These are phyloP conservation scores for Cercopithecus mona DNA, from an alignment of 2,113 vertebrate genomes.

Conservation along the genomic window DNA sequence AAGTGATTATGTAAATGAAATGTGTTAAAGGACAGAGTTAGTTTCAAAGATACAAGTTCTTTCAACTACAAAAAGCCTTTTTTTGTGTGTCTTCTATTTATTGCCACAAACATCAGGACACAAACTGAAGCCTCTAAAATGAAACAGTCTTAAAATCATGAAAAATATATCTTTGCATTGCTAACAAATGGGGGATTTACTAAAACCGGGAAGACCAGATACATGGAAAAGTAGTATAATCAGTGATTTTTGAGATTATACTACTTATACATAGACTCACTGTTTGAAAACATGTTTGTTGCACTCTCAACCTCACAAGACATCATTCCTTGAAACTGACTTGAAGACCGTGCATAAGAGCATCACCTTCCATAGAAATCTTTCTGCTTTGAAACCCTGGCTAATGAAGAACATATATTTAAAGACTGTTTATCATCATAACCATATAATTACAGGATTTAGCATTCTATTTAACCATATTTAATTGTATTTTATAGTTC, in stretches of 20 bases:
- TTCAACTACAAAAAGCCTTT: background rate
- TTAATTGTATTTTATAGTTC: background rate
- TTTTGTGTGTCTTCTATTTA: background rate
- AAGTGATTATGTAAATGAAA: background rate
- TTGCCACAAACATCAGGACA: background rate
- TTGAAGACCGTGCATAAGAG: background rate
- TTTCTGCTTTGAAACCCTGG: background rate
- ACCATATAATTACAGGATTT: background rate
- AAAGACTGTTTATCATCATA: background rate
- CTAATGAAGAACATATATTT: background rate
- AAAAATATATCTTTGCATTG: background rate
- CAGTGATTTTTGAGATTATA: background rate
- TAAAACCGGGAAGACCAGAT: background rate
- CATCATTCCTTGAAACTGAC: background rate
- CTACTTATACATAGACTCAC: background rate
- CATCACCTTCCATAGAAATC: background rate
- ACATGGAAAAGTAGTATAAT: background rate
- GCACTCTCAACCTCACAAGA: background rate
- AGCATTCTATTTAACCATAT: background rate
- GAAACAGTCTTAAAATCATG: background rate
- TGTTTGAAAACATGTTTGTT: background rate
- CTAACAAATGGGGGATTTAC: accelerated
- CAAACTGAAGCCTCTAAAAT: background rate
- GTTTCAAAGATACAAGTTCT: background rate
- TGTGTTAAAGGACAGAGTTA: background rate